Conservation (phyloP, 2,113 vertebrate species). For the Equus quagga region DNA sequence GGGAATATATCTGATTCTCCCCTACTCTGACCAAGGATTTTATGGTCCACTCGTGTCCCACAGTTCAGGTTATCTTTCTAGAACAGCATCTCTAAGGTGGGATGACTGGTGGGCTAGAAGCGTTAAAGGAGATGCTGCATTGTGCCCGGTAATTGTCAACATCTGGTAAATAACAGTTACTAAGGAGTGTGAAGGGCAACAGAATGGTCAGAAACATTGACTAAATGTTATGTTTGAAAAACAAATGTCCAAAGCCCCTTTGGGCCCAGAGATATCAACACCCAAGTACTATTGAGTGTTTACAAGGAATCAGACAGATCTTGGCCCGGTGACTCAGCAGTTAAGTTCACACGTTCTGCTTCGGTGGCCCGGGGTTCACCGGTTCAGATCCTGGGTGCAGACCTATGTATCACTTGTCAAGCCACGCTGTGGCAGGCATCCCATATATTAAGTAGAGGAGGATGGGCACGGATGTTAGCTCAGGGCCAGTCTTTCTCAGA, state of each 20-base stretch:
- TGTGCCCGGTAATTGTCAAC: not conserved
- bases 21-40: not conserved
- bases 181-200: not conserved
- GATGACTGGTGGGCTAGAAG: not conserved
- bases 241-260: not conserved
- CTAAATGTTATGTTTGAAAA: not conserved
- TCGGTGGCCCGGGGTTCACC: too few relatives aligned
- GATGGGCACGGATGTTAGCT: too few relatives aligned
- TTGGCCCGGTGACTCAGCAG: not conserved
- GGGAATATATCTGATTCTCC: not conserved
- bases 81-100: not conserved
- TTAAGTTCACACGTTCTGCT: too few relatives aligned
- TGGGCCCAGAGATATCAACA: not conserved
- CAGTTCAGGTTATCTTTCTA: not conserved
- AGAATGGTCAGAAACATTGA: not conserved
- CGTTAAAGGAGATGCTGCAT: not conserved
- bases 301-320: not conserved
- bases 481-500: too few relatives aligned
- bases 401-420: too few relatives aligned
- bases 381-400: too few relatives aligned
- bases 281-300: not conserved
- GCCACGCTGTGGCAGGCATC: too few relatives aligned
- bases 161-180: not conserved
- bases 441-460: too few relatives aligned
- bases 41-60: not conserved